Percentiles rank a stretch among this genome's conserved stretches.
These are phyloP conservation scores for Trachemys scripta DNA, from an alignment of 2,113 vertebrate genomes.

Conservation along the genomic window DNA sequence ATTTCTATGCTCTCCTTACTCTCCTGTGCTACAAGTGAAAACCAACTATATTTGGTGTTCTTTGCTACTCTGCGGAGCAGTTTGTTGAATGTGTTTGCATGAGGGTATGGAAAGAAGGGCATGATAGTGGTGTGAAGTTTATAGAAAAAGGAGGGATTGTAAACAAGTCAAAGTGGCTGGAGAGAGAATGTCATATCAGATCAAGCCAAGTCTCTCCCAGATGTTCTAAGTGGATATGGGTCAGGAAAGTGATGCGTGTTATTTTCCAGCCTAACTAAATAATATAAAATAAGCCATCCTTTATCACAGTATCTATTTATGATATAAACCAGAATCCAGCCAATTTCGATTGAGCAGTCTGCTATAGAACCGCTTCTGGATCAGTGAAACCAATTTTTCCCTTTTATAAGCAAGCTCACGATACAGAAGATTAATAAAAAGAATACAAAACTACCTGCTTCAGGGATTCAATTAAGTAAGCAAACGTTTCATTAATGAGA, in stretches of 20 bases:
- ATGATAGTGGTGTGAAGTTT: not conserved
- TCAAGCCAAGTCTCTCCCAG: not conserved
- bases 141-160: not conserved
- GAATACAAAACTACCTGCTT: accelerated
- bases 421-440: accelerated
- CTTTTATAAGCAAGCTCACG: not conserved
- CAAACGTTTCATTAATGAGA: not conserved
- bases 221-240: not conserved
- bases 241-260: not conserved
- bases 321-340: not conserved
- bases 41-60: not conserved
- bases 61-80: not conserved
- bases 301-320: not conserved
- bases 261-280: not conserved
- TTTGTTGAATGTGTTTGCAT: not conserved
- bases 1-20: not conserved
- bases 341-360: not conserved
- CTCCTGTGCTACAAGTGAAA: not conserved
- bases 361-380: not conserved
- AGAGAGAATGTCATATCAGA: not conserved
- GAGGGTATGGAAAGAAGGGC: not conserved
- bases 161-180: not conserved
- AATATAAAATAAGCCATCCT: not conserved
- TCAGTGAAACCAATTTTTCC: not conserved
- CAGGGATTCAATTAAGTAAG: not conserved